Percentiles rank a stretch among this genome's conserved stretches.
phyloP scores from a whole-genome alignment of 30 jellyfish, hydroid and myxozoan species.

The Turritopsis rubra region DNA sequence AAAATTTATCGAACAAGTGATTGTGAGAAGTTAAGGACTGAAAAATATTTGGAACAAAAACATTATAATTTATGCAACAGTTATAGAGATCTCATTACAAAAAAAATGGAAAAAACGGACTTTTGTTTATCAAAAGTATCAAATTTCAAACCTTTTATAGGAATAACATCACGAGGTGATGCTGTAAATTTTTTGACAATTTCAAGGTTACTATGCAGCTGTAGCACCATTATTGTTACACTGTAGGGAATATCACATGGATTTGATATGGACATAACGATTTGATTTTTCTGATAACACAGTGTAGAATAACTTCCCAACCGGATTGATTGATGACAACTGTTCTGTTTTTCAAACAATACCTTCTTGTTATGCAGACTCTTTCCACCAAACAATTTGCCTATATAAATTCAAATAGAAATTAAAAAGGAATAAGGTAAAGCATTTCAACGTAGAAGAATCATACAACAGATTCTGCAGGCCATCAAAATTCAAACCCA shows the following conservation, averaged over 20 bases:
- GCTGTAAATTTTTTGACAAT: constrained; percentile 24
- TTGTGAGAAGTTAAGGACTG: no score
- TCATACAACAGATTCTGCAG: background rate
- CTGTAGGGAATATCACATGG: constrained; percentile 27
- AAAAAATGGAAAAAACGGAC: no score
- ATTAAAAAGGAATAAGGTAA: background rate
- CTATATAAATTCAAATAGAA: background rate
- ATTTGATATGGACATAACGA: constrained; percentile 9
- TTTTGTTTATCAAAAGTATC: no score
- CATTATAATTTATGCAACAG: no score
- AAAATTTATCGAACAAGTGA: no score
- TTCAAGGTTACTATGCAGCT: constrained; percentile 12
- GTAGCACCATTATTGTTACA: constrained; percentile 1
- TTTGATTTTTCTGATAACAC: constrained; percentile 9
- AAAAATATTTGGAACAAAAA: no score
- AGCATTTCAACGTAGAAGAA: no score
- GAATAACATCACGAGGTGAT: constrained; percentile 6
- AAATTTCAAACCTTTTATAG: constrained; percentile 25
- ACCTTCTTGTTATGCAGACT: background rate
- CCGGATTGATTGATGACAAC: constrained; percentile 19
- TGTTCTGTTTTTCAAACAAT: background rate
- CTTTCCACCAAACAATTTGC: background rate
- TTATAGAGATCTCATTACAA: no score
- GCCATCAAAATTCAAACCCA: no score
- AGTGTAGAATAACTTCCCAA: constrained; percentile 33